A percentile compares a stretch with the other conserved stretches of the same genome.
phyloP scores from a whole-genome alignment of 2,888 invertebrate species.

The Xylota sylvarum region DNA sequence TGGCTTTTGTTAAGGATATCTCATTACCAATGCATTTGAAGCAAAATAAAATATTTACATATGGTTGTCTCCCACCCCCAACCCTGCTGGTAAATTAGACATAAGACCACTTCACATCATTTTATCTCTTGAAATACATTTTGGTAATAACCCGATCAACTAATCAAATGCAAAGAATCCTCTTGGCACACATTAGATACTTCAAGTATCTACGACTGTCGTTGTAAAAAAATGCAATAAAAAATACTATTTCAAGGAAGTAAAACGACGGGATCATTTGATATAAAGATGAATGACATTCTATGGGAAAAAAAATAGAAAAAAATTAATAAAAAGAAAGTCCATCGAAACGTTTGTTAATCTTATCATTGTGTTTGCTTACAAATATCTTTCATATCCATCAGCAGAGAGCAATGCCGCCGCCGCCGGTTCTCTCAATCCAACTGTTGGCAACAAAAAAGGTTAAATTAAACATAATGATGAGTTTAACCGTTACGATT shows the following conservation, averaged over 20 bases:
- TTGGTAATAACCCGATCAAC: no score
- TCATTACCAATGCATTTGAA: not conserved
- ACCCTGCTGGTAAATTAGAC: no score
- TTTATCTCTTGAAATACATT: no score
- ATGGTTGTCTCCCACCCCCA: no score
- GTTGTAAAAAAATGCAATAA: not conserved
- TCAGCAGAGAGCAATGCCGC: not conserved
- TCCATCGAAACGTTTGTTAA: slow-evolving; percentile 48
- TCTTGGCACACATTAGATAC: not conserved
- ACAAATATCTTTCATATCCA: slow-evolving; percentile 8
- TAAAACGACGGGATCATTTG: slow-evolving; percentile 9
- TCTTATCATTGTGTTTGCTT: slow-evolving; percentile 50
- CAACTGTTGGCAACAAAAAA: slow-evolving; percentile 11
- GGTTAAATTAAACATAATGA: slow-evolving; percentile 72
- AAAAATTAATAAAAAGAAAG: slow-evolving; percentile 31
- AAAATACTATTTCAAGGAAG: slow-evolving; percentile 16
- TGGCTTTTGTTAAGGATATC: no score
- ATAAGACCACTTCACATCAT: no score
- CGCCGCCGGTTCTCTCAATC: slow-evolving; percentile 26
- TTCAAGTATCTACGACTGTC: not conserved
- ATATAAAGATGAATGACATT: slow-evolving; percentile 43
- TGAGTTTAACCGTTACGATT: slow-evolving; percentile 74
- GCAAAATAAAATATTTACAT: no score
- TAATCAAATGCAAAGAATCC: no score
- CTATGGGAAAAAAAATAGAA: not conserved